These are phyloP conservation scores for Gallinago solitaria DNA, from an alignment of 2,797 vertebrate genomes.

Conservation along the genomic window DNA sequence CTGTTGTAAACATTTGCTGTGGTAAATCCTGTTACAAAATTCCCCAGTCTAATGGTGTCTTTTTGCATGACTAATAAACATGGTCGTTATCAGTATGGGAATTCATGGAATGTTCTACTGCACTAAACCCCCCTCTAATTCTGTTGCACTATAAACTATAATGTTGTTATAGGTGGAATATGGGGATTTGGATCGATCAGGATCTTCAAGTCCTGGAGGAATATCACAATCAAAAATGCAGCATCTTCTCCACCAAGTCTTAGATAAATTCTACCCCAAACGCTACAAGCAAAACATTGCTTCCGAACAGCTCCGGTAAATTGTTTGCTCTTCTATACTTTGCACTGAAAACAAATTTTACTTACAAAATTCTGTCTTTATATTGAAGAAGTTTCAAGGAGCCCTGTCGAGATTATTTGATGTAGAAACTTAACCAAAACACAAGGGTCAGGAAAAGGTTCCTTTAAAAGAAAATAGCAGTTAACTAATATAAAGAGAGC, in stretches of 20 bases:
- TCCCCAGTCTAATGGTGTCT: neutral
- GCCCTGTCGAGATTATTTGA: neutral
- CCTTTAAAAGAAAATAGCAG: neutral
- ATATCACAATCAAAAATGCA: slow-evolving; percentile 84
- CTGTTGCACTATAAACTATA: neutral
- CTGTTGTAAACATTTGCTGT: neutral
- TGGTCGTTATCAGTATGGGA: neutral
- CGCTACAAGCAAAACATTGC: slow-evolving; percentile 86
- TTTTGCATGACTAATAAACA: neutral
- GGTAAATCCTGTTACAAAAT: neutral
- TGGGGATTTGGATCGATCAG: slow-evolving; percentile 86
- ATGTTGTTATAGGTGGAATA: slow-evolving; percentile 86
- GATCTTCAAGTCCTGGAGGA: slow-evolving; percentile 73
- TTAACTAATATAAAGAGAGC: neutral
- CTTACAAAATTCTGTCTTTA: neutral
- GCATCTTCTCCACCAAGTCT: slow-evolving; percentile 87
- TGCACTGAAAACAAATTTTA: neutral
- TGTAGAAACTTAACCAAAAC: neutral
- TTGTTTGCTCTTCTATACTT: neutral
- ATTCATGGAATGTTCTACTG: neutral
- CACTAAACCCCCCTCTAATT: neutral
- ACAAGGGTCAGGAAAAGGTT: neutral
- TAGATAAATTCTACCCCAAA: slow-evolving; percentile 93
- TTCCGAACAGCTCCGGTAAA: slow-evolving; percentile 88
- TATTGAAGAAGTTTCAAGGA: neutral